Evolutionary conservation across 2,888 invertebrate genomes (phyloP), one percentile per base, ranked within the genome.

Genomic region (Xestia sexstrigata): DNA sequence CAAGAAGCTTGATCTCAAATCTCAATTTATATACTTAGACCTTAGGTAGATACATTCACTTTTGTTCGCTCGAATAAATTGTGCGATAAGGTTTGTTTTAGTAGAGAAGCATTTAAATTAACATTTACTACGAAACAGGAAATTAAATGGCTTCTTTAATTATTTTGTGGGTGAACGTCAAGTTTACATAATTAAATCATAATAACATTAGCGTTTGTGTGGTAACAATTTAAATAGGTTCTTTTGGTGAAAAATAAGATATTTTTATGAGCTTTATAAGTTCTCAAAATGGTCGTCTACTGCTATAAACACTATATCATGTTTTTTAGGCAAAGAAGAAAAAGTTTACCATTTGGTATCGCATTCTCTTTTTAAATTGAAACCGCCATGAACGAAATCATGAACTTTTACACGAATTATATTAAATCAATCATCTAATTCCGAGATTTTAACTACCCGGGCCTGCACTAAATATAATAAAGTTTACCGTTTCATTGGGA

Each of bases 31-130:
- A 73, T 73, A n/a, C n/a, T n/a, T n/a, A 75, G n/a, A 78, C 17
- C 67, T 78, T 70, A 76, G 69, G 62, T 70, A 79, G 72, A 78
- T 84, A 74, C 76, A 80, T 84, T 79, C 62, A 75, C 78, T 78
- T 81, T 88, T 85, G 82, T 87, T 79, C 82, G 72, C 74, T 76
- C 62, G 78, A 39, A 79, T 83, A 87, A 84, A 89, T 84, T 74
- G 66, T 70, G 52, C 26, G 66, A 81, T 75, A 73, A 70, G 74
- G 42, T 63, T 75, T 63, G 47, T 74, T 73, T 65, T 62, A 70
- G 67, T 62, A 68, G 30, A 77, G 26, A 72, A 74, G 35, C 47
- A 62, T 80, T 77, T 68, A 66, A 62, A 73, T 84, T 70, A 73
- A 62, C 45, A 66, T 70, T 70, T 81, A 15, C 15, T 42, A 47